Evolutionary conservation across 2,797 vertebrate genomes (phyloP), one percentile per base, ranked within the genome.

Genomic region (Euthynnus affinis): DNA sequence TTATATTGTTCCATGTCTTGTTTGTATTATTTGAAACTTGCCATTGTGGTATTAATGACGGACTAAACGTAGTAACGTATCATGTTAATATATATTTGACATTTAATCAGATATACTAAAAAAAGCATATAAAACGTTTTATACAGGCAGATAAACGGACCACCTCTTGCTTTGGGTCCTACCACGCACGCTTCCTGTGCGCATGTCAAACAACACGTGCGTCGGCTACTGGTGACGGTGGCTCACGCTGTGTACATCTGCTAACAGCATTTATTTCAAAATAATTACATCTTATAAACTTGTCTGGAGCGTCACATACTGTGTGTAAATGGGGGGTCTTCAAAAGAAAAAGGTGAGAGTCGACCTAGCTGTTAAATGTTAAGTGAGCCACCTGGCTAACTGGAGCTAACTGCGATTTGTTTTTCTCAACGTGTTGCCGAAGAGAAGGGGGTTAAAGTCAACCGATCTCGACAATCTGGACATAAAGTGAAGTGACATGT

Each of bases 291-390:
- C 67, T 8, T 32, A 7, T 3, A 17, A 13, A 42, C 6, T 9
- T 57, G 15, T 23, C 20, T 20, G 15, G 1, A 5, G 5, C 1
- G 1, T 46, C 15, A 62, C 6, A 66, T 14, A 56, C 32, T 0
- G 0, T 61, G 59, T 66, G 0, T 52, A 85, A 79, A 96, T 96
- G 95, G 95, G 95, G 23, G 95, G 95, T 9, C 60, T 93, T 85
- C 95, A 95, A 58, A 96, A 96, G 92, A 96, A 95, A 85, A 96
- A 96, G 94, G 95, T 96, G 80, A 82, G 61, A 27, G 40, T 37
- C 59, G n/a, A 59, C 37, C 9, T 65, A 6, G 1, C 17, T n/a
- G 1, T 14, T 9, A 29, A 6, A 42, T 80, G 74, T 80, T 57
- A 29, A 29, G 27, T 5, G 3, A 62, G 9, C 9, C 3, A 5